These are phyloP conservation scores for Polyommatus icarus DNA, from an alignment of 2,888 invertebrate genomes.

Conservation along the genomic window DNA sequence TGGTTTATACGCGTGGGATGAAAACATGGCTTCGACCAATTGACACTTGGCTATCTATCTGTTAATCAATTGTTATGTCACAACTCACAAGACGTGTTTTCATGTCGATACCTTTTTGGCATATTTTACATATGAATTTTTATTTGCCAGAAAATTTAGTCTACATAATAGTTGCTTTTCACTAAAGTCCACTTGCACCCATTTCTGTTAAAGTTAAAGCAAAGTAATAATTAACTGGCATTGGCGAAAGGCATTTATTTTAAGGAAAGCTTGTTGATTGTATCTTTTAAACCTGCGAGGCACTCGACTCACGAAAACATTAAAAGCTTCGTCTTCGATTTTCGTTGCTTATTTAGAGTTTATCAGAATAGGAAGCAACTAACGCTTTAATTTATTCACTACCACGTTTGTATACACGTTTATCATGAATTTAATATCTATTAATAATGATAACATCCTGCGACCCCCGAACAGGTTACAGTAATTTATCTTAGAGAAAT, in stretches of 20 bases:
- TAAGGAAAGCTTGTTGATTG: not conserved
- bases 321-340: not conserved
- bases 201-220: too few relatives aligned
- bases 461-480: not conserved
- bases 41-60: not conserved
- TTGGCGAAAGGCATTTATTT: too few relatives aligned
- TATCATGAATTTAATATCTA: not conserved
- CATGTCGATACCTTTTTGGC: too few relatives aligned
- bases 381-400: not conserved
- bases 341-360: not conserved
- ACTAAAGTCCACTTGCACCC: too few relatives aligned
- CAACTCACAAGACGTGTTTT: too few relatives aligned
- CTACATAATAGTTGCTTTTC: too few relatives aligned
- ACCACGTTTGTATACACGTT: not conserved
- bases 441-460: not conserved
- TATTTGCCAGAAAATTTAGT: not conserved
- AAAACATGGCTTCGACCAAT: not conserved
- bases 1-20: too few relatives aligned
- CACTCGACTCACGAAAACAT: not conserved
- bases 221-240: too few relatives aligned
- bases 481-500: constrained; percentile 10
- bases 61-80: too few relatives aligned
- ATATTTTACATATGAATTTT: too few relatives aligned
- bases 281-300: not conserved
- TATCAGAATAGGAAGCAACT: not conserved